Conservation (phyloP, 2,113 vertebrate species). For the Ptyas mucosa region DNA sequence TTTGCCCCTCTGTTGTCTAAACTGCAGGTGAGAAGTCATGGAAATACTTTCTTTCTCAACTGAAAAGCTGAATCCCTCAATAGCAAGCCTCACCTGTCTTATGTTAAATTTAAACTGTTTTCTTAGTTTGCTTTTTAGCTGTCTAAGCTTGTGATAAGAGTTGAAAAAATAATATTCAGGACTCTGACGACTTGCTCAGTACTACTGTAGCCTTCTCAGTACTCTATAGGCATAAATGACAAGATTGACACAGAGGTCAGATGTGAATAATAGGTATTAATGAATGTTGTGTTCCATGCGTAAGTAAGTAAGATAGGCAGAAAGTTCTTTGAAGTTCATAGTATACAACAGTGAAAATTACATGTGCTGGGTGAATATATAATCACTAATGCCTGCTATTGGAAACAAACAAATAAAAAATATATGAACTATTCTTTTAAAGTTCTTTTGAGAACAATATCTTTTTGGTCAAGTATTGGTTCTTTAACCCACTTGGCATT, state of each 20-base stretch:
- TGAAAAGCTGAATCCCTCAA: background rate
- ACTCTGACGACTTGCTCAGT: slow-evolving; percentile 27
- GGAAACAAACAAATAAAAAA: background rate
- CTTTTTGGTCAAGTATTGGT: background rate
- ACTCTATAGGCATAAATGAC: slow-evolving; percentile 52
- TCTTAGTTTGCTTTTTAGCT: slow-evolving; percentile 36
- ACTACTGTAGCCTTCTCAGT: slow-evolving; percentile 26
- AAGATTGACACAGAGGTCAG: slow-evolving; percentile 62
- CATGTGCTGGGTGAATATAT: slow-evolving; percentile 18
- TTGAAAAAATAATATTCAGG: slow-evolving; percentile 33
- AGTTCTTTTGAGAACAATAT: background rate
- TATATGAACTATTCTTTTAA: background rate
- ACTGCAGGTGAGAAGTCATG: slow-evolving; percentile 9
- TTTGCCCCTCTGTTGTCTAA: background rate
- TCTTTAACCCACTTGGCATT: background rate
- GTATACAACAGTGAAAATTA: background rate
- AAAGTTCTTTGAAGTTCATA: slow-evolving; percentile 38
- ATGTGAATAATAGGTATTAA: slow-evolving; percentile 58
- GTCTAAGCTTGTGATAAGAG: slow-evolving; percentile 1
- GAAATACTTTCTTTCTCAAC: background rate
- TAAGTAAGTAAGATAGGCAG: slow-evolving; percentile 31
- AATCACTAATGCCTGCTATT: background rate
- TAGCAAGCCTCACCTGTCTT: background rate
- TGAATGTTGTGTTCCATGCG: slow-evolving; percentile 58
- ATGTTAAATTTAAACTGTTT: slow-evolving; percentile 18